Evolutionary conservation across 2,888 invertebrate species (phyloP).

Genomic region (Dorcus parallelipipedus): DNA sequence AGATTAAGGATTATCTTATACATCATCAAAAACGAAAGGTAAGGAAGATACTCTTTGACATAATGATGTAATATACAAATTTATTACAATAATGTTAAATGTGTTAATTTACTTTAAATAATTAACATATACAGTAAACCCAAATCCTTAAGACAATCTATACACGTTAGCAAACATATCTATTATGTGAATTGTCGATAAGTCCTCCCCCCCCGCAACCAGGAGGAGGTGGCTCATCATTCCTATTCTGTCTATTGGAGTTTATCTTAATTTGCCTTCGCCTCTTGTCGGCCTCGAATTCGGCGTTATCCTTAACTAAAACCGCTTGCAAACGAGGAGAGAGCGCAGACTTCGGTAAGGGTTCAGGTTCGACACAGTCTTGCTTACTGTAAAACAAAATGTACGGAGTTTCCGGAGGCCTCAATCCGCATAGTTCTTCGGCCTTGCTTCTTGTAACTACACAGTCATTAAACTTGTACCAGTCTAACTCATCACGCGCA

Average conservation of each 20-base stretch:
- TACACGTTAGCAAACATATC: conserved; percentile 44
- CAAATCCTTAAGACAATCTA: conserved; percentile 18
- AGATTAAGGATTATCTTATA: too few relatives aligned
- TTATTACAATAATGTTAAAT: conserved; percentile 15
- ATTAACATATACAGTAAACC: conserved; percentile 18
- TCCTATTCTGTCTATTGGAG: conserved; percentile 38
- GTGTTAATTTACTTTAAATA: conserved; percentile 9
- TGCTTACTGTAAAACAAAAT: conserved; percentile 69
- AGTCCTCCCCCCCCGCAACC: conserved; percentile 51
- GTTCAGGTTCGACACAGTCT: conserved; percentile 39
- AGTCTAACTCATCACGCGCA: conserved; percentile 64
- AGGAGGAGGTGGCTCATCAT: conserved; percentile 55
- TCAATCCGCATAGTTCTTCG: conserved; percentile 59
- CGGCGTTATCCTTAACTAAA: conserved; percentile 39
- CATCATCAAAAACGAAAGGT: too few relatives aligned
- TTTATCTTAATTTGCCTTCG: conserved; percentile 32
- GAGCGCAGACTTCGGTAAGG: conserved; percentile 34
- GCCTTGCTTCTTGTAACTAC: conserved; percentile 62
- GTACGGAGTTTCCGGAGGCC: conserved; percentile 76
- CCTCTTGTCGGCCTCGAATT: conserved; percentile 37
- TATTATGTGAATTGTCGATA: conserved; percentile 37
- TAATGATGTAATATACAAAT: conserved; percentile 11
- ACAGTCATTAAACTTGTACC: conserved; percentile 82
- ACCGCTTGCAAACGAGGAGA: conserved; percentile 36
- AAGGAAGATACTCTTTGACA: not conserved